Base-by-base conservation (phyloP, 1,140 invertebrate species). In the Pteromalus puparum region DNA sequence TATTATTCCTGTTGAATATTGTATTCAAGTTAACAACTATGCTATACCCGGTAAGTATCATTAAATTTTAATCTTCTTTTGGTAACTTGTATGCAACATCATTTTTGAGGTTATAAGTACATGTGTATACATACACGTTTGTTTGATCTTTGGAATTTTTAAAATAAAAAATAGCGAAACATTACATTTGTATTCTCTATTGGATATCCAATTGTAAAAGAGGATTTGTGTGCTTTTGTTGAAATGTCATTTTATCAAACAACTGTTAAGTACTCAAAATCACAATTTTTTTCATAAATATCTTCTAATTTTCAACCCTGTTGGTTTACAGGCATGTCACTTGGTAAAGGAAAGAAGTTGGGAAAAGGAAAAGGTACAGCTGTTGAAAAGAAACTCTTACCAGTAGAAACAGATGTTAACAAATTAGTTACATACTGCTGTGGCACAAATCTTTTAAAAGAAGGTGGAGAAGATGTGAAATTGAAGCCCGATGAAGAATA, bases 401-500 rank as follows among this genome's bases (percentile, higher is more conserved):
- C 97, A 1, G 97, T 98, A 4, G 98, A 98, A 94, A 97, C 95
- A 2, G 98, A 99, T 93, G 91, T 96, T 1, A 90, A 96, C 18
- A 97, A 96, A 90, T 93, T 99, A 61, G 94, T 97, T 0, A 96
- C 93, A 75, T 96, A 95, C 90, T 95, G 97, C n/a, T 99, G 98
- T 90, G 98, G 98, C 6, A 96, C 95, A 79, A 98, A 98, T 91
- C 95, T 97, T 81, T 93, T 94, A 48, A 95, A 96, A 90, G 93
- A 94, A 89, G 95, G 96, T 12, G 96, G 96, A 53, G 94, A 98
- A 92, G 97, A 98, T 91, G 91, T 98, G 24, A 94, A 97, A 92
- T 93, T 99, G 15, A 97, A 97, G 91, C 94, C 96, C 3, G 97
- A 99, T 90, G 94, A 93, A 80, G 98, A 98, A 90, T 99, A 99